Base-by-base conservation (phyloP, 2,888 invertebrate species). In the Nomada hirtipes region DNA sequence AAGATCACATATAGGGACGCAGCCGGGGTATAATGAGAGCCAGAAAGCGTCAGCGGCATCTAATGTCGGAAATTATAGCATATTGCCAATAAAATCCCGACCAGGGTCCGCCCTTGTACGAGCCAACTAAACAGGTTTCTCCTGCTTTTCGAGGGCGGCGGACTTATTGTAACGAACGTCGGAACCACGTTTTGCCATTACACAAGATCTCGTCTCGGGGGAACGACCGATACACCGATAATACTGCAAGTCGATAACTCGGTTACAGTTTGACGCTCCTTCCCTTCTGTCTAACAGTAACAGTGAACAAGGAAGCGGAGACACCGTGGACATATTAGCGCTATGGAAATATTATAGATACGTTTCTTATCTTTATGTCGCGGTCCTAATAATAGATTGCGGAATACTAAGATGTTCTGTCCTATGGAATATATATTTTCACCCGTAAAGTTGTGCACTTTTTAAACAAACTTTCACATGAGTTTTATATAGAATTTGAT, bases 1-100 rank as follows among this genome's bases (percentile, higher is more conserved):
- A 88, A 91, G 90, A 92, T 93, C 92, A 91, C 91, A 91, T 92
- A 89, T 89, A 84, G 86, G 86, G 90, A 84, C 67, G 75, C 72
- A 78, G 81, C 84, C 89, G 88, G 60, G 90, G 86, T 90, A 91
- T 94, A 93, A 93, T 93, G 93, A 94, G 93, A 89, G 86, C 79
- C 90, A 89, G 88, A 92, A 91, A 92, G 93, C 93, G 93, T 93
- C 93, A 93, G 92, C 92, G 90, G 93, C 92, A 89, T 93, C 93
- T 93, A 93, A 93, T 93, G 93, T 93, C 91, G 89, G 91, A 90
- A 94, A 94, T 93, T 93, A 94, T 93, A 92, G 93, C 93, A 93
- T 94, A 94, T 94, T 94, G 93, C 91, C 93, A 93, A 93, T 94
- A 94, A 94, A 94, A 93, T 92, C 91, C 89, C 88, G n/a, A 86